Conservation (phyloP, 2,797 vertebrate genomes). For the Microctenopoma stevenorrisi region DNA sequence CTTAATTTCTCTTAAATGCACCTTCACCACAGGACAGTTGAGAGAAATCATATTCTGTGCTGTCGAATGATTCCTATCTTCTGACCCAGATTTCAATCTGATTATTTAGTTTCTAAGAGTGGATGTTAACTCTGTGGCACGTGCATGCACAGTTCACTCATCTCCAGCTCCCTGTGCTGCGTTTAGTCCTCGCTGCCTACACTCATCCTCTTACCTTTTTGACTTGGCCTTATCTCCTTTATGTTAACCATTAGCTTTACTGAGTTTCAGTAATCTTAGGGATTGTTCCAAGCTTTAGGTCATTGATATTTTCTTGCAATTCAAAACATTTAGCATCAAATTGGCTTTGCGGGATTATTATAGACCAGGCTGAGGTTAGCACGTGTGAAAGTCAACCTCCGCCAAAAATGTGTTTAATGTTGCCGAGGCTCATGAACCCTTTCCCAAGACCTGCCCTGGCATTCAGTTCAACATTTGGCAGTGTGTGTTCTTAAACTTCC, state of each 20-base stretch:
- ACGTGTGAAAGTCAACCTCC: slow-evolving; percentile 4
- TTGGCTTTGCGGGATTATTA: slow-evolving; percentile 17
- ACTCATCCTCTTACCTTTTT: neutral
- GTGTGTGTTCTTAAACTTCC: slow-evolving; percentile 8
- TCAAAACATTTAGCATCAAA: neutral
- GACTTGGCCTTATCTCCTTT: neutral
- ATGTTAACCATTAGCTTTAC: neutral
- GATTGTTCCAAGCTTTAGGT: neutral
- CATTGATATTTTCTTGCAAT: neutral
- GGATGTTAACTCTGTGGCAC: too few relatives aligned
- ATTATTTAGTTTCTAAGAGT: neutral
- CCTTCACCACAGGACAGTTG: neutral
- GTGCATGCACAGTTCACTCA: neutral
- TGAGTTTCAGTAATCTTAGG: neutral
- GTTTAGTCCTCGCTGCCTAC: neutral
- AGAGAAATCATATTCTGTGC: slow-evolving; percentile 13
- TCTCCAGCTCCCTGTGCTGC: neutral
- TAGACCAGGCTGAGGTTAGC: slow-evolving; percentile 2
- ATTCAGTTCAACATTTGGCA: slow-evolving; percentile 22
- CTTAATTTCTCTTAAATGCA: slow-evolving; percentile 10
- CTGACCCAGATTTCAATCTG: neutral
- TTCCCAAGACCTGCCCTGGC: slow-evolving; percentile 29
- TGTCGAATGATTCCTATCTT: slow-evolving; percentile 22
- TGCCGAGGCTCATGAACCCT: slow-evolving; percentile 22
- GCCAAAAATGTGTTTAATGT: neutral